Conservation (phyloP, 2,113 vertebrate genomes). For the Theropithecus gelada region DNA sequence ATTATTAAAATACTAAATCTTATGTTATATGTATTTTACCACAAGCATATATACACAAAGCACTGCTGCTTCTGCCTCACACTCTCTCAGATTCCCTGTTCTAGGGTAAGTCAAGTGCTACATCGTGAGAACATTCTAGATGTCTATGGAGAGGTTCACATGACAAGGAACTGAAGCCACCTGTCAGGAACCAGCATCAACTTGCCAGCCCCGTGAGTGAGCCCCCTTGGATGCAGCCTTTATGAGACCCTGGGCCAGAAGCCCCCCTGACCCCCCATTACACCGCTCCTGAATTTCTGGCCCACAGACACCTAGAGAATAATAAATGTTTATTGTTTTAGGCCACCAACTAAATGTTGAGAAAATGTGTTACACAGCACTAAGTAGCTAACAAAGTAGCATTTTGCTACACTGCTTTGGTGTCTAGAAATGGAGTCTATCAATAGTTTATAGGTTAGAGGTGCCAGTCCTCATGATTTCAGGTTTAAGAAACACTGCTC, state of each 20-base stretch:
- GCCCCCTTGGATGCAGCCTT: background rate
- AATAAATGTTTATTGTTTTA: conserved; percentile 22
- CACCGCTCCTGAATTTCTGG: background rate
- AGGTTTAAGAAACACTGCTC: conserved; percentile 28
- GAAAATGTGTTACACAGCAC: background rate
- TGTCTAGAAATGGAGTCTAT: conserved; percentile 9
- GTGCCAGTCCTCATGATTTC: background rate
- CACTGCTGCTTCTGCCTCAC: background rate
- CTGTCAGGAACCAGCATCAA: background rate
- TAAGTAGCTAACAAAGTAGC: background rate
- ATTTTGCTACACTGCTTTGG: background rate
- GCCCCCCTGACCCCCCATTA: background rate
- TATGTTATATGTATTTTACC: background rate
- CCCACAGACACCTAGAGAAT: background rate
- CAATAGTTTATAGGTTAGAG: background rate
- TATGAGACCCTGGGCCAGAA: background rate
- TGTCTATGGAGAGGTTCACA: background rate
- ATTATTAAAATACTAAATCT: background rate
- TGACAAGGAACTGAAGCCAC: background rate
- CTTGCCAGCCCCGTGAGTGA: background rate
- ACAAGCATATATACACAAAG: background rate
- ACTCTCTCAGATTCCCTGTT: background rate
- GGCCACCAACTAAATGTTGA: conserved; percentile 15
- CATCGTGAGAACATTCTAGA: background rate
- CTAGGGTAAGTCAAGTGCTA: background rate